Percentiles rank a stretch among this genome's conserved stretches.
These are phyloP conservation scores for Mormyrops attenuatus DNA, from an alignment of 2,797 vertebrate genomes.

Conservation along the genomic window DNA sequence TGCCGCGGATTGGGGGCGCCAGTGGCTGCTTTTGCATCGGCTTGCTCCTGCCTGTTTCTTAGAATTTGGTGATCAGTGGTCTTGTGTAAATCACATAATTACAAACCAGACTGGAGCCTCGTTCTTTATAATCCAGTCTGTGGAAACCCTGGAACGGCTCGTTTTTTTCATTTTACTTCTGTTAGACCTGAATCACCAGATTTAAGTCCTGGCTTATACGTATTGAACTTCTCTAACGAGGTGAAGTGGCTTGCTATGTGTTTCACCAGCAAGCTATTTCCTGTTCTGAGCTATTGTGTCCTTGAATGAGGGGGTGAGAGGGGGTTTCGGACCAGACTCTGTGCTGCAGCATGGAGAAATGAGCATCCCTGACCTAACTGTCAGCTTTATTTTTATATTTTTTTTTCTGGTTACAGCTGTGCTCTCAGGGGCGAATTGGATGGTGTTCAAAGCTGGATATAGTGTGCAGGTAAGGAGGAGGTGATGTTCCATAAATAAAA, in stretches of 20 bases:
- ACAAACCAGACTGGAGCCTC: background rate
- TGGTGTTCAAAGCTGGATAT: conserved; percentile 66
- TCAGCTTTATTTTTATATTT: background rate
- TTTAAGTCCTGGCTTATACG: background rate
- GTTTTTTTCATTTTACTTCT: background rate
- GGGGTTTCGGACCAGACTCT: background rate
- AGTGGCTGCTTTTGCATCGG: background rate
- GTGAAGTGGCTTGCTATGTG: background rate
- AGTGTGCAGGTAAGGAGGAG: conserved; percentile 54
- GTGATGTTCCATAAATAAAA: conserved; percentile 1
- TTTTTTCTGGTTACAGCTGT: conserved; percentile 44
- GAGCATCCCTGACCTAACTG: conserved; percentile 16
- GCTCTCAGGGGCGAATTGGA: conserved; percentile 68
- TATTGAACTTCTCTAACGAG: background rate
- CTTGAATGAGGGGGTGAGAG: background rate
- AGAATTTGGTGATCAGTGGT: background rate
- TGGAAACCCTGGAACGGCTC: background rate
- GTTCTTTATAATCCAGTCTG: background rate
- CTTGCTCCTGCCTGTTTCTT: background rate
- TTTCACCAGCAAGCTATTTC: background rate
- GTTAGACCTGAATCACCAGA: background rate
- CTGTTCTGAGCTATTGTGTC: background rate
- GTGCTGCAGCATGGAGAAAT: background rate
- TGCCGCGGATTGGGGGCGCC: conserved; percentile 42
- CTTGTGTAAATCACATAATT: background rate